Base-by-base conservation (phyloP, 2,888 invertebrate species). In the Morinoia aosen region DNA sequence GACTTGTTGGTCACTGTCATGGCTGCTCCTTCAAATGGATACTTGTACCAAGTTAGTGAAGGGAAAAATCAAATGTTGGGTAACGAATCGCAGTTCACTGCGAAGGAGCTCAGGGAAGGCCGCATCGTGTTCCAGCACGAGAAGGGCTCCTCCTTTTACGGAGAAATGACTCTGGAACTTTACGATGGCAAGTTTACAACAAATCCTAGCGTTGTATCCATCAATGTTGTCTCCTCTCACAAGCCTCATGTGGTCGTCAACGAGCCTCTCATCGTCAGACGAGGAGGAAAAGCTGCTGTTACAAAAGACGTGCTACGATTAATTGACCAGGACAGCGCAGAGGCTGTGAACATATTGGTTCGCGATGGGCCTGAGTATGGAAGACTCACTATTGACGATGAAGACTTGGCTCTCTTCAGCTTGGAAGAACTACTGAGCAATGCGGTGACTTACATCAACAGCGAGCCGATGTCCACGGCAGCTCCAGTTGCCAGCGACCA, bases 1-100 rank as follows among this genome's bases (percentile, higher is more conserved):
- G 88, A 76, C 10, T 40, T 96, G 25, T n/a, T 91, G 25, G 48
- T 96, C 5, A 95, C 88, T 88, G 39, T 96, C 40, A 95, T 88
- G 40, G 96, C 96, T 57, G 88, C 88, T 58, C 96, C 96, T 16
- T 95, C 96, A 39, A 96, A 96, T 93, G 96, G 96, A 88, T 95
- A 48, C 25, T 61, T 96, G 0, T 95, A 91, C 57, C 94, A 91
- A 14, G n/a, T 96, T 8, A 93, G 95, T 58, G 95, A 96, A 40
- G 95, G 95, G 61, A 48, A 19, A 91, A 58, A 93, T 58, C 25
- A 40, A 40, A 33, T 91, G 19, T 56, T 56, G 61, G 58, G 39
- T n/a, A 91, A 61, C 48, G 76, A 91, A 58, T 56, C 58, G 12
- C 39, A 40, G 12, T 96, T 64, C 61, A 57, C 94, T 25, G 94